phyloP scores from a whole-genome alignment of 2,888 invertebrate species.

The Cryptophagus acutangulus region DNA sequence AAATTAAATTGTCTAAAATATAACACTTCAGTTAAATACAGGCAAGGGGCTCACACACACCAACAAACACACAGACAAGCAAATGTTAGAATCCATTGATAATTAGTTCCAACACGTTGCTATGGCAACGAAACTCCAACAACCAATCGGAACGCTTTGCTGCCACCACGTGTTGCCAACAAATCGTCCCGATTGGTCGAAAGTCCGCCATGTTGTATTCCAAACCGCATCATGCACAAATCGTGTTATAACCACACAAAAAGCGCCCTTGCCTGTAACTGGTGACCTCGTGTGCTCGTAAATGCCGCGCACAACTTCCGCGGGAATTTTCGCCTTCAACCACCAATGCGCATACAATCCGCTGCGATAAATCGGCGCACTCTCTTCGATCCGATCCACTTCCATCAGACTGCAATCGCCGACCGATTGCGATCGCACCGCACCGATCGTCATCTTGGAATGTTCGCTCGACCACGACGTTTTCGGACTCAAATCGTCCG shows the following conservation, averaged over 20 bases:
- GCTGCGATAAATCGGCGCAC: constrained; percentile 61
- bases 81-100: background rate
- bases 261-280: constrained; percentile 49
- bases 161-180: no score
- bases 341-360: constrained; percentile 90
- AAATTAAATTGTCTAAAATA: constrained; percentile 19
- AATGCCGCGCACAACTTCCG: constrained; percentile 52
- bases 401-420: constrained; percentile 21
- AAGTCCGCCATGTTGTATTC: no score
- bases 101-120: no score
- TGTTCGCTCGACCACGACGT: constrained; percentile 52
- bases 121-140: no score
- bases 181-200: no score
- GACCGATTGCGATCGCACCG: constrained; percentile 18
- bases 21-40: constrained; percentile 17
- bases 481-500: constrained; percentile 48
- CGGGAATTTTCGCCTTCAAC: constrained; percentile 81
- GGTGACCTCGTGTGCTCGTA: constrained; percentile 42
- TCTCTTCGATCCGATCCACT: constrained; percentile 32
- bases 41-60: constrained; percentile 23
- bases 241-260: constrained; percentile 15
- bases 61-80: constrained; percentile 8
- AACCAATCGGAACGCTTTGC: no score
- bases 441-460: constrained; percentile 19
- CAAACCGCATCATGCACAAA: no score